phyloP scores from a whole-genome alignment of 2,113 vertebrate genomes.

The Dicentrarchus labrax region DNA sequence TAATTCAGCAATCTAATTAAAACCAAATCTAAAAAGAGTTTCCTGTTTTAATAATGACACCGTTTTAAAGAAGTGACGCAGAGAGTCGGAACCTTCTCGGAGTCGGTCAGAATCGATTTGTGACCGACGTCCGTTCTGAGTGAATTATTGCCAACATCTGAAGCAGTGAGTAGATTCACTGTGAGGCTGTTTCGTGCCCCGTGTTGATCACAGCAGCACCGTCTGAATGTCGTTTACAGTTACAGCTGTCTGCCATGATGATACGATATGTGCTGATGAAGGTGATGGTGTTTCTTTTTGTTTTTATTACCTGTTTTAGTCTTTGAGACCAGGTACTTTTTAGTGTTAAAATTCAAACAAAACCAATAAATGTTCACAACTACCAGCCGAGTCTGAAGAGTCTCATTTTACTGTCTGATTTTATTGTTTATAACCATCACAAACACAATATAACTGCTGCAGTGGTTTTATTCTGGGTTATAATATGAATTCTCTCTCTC shows the following conservation, averaged over 20 bases:
- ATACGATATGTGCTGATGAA: background rate
- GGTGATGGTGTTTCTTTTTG: slow-evolving; percentile 32
- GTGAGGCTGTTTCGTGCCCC: slow-evolving; percentile 20
- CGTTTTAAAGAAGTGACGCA: background rate
- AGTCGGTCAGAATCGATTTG: background rate
- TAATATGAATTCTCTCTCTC: too few species aligned
- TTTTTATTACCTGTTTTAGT: slow-evolving; percentile 61
- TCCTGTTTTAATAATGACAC: slow-evolving; percentile 9
- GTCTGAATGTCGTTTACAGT: slow-evolving; percentile 54
- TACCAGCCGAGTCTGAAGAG: background rate
- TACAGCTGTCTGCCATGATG: slow-evolving; percentile 30
- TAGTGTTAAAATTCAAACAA: slow-evolving; percentile 63
- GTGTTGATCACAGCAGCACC: slow-evolving; percentile 31
- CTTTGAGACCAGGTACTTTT: slow-evolving; percentile 57
- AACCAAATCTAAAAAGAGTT: slow-evolving; percentile 31
- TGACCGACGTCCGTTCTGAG: slow-evolving; percentile 33
- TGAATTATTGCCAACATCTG: background rate
- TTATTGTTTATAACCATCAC: too few species aligned
- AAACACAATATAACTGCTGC: too few species aligned
- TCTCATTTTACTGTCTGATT: background rate
- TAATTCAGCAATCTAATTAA: slow-evolving; percentile 52
- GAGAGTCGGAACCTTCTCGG: background rate
- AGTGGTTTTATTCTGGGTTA: too few species aligned
- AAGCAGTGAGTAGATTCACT: background rate
- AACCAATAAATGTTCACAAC: slow-evolving; percentile 75